Evolutionary conservation across 2,113 vertebrate genomes (phyloP).

Genomic region (Chunga burmeisteri): DNA sequence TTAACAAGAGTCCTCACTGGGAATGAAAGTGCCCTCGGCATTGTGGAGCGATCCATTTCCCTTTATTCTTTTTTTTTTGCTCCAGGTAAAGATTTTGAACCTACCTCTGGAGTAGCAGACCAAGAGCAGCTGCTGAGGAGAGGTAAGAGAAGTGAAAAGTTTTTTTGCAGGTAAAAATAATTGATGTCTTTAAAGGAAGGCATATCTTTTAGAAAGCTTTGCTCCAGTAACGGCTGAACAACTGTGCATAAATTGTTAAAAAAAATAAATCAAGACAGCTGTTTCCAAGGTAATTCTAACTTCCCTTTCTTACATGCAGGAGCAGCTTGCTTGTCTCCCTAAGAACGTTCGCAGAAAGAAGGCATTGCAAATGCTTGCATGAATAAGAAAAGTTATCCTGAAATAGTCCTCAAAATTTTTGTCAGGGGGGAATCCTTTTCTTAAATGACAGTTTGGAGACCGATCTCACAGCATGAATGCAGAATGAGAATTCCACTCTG

Average conservation of each 20-base stretch:
- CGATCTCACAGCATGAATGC: background rate
- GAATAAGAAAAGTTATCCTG: background rate
- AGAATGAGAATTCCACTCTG: background rate
- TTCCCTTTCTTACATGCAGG: background rate
- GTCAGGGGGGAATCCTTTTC: no score
- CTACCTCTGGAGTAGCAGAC: background rate
- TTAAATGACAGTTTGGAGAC: background rate
- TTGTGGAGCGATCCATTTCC: background rate
- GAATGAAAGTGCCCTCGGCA: background rate
- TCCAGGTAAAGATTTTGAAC: background rate
- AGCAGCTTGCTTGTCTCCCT: background rate
- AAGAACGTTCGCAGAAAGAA: background rate
- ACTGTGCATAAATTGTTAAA: background rate
- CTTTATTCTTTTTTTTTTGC: background rate
- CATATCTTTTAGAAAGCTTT: background rate
- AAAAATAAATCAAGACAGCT: background rate
- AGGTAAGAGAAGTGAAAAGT: background rate
- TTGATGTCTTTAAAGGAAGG: background rate
- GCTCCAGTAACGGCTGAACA: background rate
- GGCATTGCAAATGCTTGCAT: background rate
- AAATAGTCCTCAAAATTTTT: background rate
- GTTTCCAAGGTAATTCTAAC: background rate
- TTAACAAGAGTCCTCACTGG: no score
- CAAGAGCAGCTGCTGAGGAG: background rate
- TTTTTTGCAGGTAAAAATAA: background rate